Percentiles rank a stretch among this genome's conserved stretches.
Conservation (phyloP, 1,140 invertebrate species). For the Eupristina koningsbergeri region DNA sequence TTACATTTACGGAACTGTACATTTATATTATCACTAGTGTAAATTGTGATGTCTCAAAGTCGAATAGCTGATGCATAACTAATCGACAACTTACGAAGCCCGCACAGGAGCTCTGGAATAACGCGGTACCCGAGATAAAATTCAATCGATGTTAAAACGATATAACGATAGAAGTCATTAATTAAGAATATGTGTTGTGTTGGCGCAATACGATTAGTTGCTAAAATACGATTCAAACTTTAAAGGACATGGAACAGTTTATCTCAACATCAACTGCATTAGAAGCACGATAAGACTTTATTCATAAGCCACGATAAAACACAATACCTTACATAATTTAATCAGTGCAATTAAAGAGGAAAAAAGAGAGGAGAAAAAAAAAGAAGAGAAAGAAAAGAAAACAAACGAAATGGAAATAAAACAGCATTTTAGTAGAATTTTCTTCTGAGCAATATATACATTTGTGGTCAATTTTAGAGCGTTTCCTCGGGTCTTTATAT, state of each 20-base stretch:
- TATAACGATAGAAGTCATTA: not conserved
- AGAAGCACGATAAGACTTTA: conserved; percentile 32
- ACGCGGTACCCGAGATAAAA: not conserved
- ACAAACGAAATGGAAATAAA: conserved; percentile 12
- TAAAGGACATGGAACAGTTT: conserved; percentile 9
- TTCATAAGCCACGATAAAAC: conserved; percentile 17
- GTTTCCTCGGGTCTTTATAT: not conserved
- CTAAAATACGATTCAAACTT: conserved; percentile 14
- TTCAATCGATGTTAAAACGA: not conserved
- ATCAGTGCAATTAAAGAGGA: conserved; percentile 31
- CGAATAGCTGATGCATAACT: not conserved
- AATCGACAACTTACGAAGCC: not conserved
- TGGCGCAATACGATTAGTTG: not conserved
- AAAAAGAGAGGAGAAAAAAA: not conserved
- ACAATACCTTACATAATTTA: conserved; percentile 45
- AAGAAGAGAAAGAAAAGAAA: not conserved
- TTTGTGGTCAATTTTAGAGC: conserved; percentile 6
- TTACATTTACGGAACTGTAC: not conserved
- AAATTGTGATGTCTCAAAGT: not conserved
- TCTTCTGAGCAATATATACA: not conserved
- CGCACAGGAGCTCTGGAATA: not conserved
- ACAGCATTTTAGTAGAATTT: conserved; percentile 15
- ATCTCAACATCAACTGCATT: conserved; percentile 30
- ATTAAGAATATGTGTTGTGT: conserved; percentile 13
- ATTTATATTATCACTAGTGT: not conserved